Base-by-base conservation (phyloP, 2,888 invertebrate genomes). In the Drosophila mimica region DNA sequence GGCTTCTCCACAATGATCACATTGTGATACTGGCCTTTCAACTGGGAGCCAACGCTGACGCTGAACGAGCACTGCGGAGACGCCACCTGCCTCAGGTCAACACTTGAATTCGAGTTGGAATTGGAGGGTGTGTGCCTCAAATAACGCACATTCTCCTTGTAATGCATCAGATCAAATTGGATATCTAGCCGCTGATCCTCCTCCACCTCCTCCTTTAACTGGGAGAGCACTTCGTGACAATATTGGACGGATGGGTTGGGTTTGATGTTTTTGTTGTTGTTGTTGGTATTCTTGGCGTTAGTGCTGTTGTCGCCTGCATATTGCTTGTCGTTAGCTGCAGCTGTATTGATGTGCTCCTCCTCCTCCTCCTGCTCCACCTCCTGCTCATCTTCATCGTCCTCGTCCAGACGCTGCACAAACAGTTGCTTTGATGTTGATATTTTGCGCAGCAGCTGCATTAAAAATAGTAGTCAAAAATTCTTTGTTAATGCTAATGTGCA, bases 121-220 rank as follows among this genome's bases (percentile, higher is more conserved):
- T 85, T 92, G 64, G 93, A 92, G 61, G 93, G 93, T 38, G 93
- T 92, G 56, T 92, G 92, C 13, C 92, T 84, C 6, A 93, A 78
- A 69, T 93, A 93, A 53, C 92, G 91, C 43, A 93, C 91, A 56
- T 92, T 91, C 62, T 91, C 88, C 66, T 90, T 91, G 68, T 91
- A 92, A 54, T 90, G 91, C 61, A 93, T 91, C 69, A 92, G 91
- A 68, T 93, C 92, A 60, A 93, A 93, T 9, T 92, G 88, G 48
- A 92, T 68, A 34, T 53, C 36, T 0, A 62, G 58, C 40, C 73
- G 63, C 17, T 82, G 54, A 76, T 77, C 51, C 53, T 75, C 64
- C 33, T 20, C 31, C 15, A 48, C 57, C 51, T 69, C 58, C 38
- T 70, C 43, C 30, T 79, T 76, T 11, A 62, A 33, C 49, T 40